These are phyloP conservation scores for Eumerus sabulonum DNA, from an alignment of 2,888 invertebrate species.

Conservation along the genomic window DNA sequence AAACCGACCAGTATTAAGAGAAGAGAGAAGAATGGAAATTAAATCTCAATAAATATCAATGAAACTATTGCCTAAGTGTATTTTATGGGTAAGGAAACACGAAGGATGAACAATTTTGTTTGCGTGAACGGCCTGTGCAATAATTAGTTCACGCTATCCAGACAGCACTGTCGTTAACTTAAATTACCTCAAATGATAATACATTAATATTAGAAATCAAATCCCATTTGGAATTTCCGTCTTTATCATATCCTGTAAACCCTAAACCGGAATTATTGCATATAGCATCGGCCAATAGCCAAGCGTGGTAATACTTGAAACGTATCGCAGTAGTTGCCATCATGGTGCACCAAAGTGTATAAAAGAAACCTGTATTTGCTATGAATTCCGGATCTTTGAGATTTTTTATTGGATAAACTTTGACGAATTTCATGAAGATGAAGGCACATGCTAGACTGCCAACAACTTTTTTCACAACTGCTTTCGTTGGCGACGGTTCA, in stretches of 20 bases:
- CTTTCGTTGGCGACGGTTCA: conserved; percentile 86
- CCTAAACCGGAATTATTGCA: conserved; percentile 97
- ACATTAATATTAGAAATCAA: conserved; percentile 95
- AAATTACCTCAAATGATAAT: conserved; percentile 85
- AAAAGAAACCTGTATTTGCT: conserved; percentile 81
- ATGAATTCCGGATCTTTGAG: conserved; percentile 86
- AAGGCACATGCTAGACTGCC: conserved; percentile 86
- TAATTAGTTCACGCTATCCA: too few species aligned
- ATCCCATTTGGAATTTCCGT: conserved; percentile 92
- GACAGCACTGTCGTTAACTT: conserved; percentile 1
- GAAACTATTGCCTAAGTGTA: too few species aligned
- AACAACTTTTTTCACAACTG: conserved; percentile 86
- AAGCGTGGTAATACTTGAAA: conserved; percentile 98
- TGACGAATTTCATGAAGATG: conserved; percentile 85
- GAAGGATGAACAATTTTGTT: too few species aligned
- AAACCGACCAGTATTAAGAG: too few species aligned
- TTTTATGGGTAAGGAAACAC: too few species aligned
- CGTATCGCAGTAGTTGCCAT: conserved; percentile 88
- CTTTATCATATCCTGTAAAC: conserved; percentile 88
- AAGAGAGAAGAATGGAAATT: too few species aligned
- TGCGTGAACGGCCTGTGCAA: too few species aligned
- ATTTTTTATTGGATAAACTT: conserved; percentile 85
- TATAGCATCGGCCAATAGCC: conserved; percentile 96
- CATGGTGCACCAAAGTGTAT: conserved; percentile 87
- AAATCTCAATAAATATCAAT: too few species aligned